A percentile compares a stretch with the other conserved stretches of the same genome.
Conservation (phyloP, 2,113 vertebrate species). For the Petrocephalus microphthalmus region DNA sequence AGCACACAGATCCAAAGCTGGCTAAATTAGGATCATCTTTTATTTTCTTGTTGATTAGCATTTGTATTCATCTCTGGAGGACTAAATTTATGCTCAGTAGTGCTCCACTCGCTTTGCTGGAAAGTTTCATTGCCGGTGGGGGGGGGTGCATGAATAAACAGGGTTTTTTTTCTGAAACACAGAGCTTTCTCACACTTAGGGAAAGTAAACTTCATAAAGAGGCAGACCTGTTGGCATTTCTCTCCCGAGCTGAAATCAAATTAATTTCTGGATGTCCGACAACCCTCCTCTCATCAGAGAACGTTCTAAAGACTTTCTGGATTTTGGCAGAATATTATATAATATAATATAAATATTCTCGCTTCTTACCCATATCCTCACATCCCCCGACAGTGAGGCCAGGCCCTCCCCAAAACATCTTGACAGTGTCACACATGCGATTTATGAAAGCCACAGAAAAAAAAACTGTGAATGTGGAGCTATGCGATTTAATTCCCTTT, state of each 20-base stretch:
- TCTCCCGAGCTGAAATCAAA: constrained; percentile 58
- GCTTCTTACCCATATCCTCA: not conserved
- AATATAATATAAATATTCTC: constrained; percentile 50
- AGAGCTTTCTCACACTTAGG: constrained; percentile 62
- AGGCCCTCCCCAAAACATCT: not conserved
- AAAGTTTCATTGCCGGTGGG: constrained; percentile 31
- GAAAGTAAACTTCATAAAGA: constrained; percentile 55
- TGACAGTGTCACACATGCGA: not conserved
- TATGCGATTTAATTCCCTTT: not conserved
- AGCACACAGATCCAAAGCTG: constrained; percentile 41
- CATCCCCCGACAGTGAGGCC: not conserved
- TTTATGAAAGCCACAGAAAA: not conserved
- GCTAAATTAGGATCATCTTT: constrained; percentile 56
- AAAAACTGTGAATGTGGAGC: not conserved
- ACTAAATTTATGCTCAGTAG: constrained; percentile 58
- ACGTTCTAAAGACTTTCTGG: constrained; percentile 57
- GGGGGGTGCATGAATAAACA: constrained; percentile 59
- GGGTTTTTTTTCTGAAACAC: constrained; percentile 37
- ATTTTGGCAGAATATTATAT: constrained; percentile 45
- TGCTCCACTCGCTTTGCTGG: constrained; percentile 37
- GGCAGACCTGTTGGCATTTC: constrained; percentile 42
- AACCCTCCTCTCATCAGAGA: constrained; percentile 31
- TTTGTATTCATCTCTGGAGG: constrained; percentile 63
- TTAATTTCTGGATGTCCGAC: constrained; percentile 50
- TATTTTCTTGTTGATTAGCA: constrained; percentile 58